Conservation (phyloP, 2,797 vertebrate genomes). For the Chelonia mydas region DNA sequence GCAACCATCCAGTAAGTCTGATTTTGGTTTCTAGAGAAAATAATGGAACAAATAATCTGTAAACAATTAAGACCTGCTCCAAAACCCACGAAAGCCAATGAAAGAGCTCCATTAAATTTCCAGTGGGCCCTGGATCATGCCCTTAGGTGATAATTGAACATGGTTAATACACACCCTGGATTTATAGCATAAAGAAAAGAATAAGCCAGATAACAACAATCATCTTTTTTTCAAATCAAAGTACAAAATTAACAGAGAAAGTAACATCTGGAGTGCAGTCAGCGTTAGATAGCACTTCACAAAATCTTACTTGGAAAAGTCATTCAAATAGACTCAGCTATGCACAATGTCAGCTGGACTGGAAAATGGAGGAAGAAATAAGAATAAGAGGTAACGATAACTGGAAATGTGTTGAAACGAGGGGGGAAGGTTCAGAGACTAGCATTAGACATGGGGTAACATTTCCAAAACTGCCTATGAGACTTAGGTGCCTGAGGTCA, state of each 20-base stretch:
- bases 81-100: background rate
- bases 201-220: background rate
- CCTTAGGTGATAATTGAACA: background rate
- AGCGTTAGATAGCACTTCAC: constrained; percentile 11
- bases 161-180: background rate
- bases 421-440: background rate
- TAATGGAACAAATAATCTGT: background rate
- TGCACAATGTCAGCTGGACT: background rate
- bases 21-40: background rate
- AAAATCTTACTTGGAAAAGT: constrained; percentile 30
- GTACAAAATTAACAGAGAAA: constrained; percentile 25
- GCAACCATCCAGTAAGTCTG: background rate
- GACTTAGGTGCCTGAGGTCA: background rate
- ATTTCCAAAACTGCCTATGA: background rate
- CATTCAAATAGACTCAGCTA: background rate
- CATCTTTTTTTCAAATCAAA: constrained; percentile 6
- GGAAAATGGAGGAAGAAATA: background rate
- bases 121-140: background rate
- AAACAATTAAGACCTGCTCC: background rate
- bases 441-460: background rate
- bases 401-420: background rate
- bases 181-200: constrained; percentile 15
- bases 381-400: background rate
- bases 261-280: background rate
- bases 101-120: background rate